Conservation (phyloP, 2,113 vertebrate species). For the Ibidorhyncha struthersii region DNA sequence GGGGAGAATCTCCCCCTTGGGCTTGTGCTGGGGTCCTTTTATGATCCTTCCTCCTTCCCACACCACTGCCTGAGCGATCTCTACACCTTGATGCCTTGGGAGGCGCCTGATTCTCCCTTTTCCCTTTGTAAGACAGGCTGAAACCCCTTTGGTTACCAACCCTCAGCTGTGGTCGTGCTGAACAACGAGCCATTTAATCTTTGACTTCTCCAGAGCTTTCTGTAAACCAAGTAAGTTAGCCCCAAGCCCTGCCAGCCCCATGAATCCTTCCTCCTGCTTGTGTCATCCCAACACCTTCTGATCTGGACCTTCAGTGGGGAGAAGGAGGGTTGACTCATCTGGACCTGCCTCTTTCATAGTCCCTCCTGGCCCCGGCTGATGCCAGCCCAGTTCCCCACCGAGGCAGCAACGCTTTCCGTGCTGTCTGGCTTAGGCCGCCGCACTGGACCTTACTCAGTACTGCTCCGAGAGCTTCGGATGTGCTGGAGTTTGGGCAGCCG, state of each 20-base stretch:
- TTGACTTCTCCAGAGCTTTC: background rate
- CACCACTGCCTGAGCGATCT: background rate
- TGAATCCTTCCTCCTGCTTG: background rate
- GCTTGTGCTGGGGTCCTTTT: background rate
- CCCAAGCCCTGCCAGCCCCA: background rate
- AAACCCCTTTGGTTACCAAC: background rate
- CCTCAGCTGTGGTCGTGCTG: background rate
- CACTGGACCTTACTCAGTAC: accelerated
- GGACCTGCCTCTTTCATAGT: background rate
- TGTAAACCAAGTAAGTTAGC: background rate
- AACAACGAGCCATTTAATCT: background rate
- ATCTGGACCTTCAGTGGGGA: background rate
- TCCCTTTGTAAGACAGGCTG: background rate
- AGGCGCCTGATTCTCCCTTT: background rate
- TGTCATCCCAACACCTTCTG: background rate
- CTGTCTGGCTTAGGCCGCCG: too few relatives aligned
- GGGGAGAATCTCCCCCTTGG: background rate
- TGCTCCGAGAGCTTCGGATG: background rate
- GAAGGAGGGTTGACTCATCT: background rate
- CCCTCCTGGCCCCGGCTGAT: too few relatives aligned
- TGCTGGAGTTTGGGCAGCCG: background rate
- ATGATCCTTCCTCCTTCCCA: background rate
- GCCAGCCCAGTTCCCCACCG: background rate
- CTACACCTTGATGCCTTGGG: background rate
- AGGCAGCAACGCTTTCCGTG: background rate